phyloP scores from a whole-genome alignment of 2,113 vertebrate species.

The Stomatorhinus ivindoensis region DNA sequence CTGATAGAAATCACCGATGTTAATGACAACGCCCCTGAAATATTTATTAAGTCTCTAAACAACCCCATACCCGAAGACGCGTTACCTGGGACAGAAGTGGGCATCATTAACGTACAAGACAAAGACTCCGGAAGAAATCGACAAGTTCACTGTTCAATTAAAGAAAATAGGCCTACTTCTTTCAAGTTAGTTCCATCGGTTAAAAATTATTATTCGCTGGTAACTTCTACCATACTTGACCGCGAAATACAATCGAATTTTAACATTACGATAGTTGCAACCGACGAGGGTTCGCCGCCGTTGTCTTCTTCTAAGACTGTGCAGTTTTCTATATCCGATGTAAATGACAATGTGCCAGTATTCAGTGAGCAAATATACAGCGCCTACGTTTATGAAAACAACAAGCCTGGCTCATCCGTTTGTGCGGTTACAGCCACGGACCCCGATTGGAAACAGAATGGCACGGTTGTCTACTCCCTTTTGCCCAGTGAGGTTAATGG shows the following conservation, averaged over 20 bases:
- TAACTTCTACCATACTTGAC: conserved; percentile 24
- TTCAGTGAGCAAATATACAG: conserved; percentile 41
- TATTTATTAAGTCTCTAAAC: conserved; percentile 48
- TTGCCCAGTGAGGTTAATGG: conserved; percentile 29
- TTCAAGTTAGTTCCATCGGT: conserved; percentile 53
- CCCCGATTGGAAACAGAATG: conserved; percentile 47
- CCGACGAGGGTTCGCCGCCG: conserved; percentile 41
- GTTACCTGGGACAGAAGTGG: conserved; percentile 46
- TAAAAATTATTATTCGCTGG: conserved; percentile 36
- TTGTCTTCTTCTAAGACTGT: conserved; percentile 37
- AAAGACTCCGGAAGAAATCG: conserved; percentile 49
- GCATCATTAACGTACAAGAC: conserved; percentile 56
- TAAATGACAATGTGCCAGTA: conserved; percentile 48
- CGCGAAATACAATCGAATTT: conserved; percentile 26
- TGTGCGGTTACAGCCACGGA: conserved; percentile 45
- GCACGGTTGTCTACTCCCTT: conserved; percentile 46
- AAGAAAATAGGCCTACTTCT: conserved; percentile 38
- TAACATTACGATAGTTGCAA: conserved; percentile 27
- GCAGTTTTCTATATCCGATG: conserved; percentile 43
- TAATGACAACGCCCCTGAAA: conserved; percentile 58
- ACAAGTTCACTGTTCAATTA: conserved; percentile 42
- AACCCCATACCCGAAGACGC: conserved; percentile 43
- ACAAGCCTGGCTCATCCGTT: conserved; percentile 46
- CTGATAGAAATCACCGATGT: conserved; percentile 52
- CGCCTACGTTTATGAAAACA: conserved; percentile 50